A percentile compares a stretch with the other conserved stretches of the same genome.
Conservation (phyloP, 2,113 vertebrate species). For the Takifugu bimaculatus region DNA sequence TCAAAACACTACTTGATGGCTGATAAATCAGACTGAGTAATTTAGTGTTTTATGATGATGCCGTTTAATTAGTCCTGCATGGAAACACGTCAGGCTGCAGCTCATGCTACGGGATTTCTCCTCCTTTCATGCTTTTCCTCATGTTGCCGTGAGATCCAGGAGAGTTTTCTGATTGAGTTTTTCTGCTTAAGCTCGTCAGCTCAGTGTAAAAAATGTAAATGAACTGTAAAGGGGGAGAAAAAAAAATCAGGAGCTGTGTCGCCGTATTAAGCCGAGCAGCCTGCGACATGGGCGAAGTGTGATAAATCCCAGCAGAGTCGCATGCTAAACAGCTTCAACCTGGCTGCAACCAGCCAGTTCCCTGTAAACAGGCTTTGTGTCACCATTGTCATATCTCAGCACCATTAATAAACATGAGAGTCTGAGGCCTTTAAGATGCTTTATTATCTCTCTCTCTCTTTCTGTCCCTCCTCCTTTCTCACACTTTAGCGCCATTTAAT, state of each 20-base stretch:
- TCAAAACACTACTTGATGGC: too few species aligned
- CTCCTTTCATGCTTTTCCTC: slow-evolving; percentile 5
- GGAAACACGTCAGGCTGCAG: too few species aligned
- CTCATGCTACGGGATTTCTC: too few species aligned
- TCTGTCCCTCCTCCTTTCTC: slow-evolving; percentile 17
- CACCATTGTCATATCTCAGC: slow-evolving; percentile 74
- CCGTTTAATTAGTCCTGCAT: too few species aligned
- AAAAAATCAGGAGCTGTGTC: slow-evolving; percentile 25
- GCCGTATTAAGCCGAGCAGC: slow-evolving; percentile 60
- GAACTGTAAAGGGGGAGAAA: slow-evolving; percentile 35
- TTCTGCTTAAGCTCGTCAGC: slow-evolving; percentile 38
- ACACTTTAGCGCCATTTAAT: slow-evolving; percentile 15
- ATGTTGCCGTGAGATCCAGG: slow-evolving; percentile 11
- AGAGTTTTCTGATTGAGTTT: slow-evolving; percentile 10
- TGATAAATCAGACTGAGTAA: too few species aligned
- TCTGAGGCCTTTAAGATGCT: slow-evolving; percentile 72
- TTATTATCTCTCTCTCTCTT: slow-evolving; percentile 43
- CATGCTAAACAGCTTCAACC: slow-evolving; percentile 70
- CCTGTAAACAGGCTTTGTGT: slow-evolving; percentile 77
- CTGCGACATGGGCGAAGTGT: slow-evolving; percentile 55
- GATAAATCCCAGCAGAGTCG: slow-evolving; percentile 66
- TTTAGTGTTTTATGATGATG: too few species aligned
- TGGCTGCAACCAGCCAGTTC: slow-evolving; percentile 62
- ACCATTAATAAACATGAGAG: slow-evolving; percentile 78
- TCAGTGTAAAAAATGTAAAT: slow-evolving; percentile 50